Evolutionary conservation across 2,888 invertebrate species (phyloP), one percentile per base, ranked within the genome.

Genomic region (Mongoloraphidia duomilia): DNA sequence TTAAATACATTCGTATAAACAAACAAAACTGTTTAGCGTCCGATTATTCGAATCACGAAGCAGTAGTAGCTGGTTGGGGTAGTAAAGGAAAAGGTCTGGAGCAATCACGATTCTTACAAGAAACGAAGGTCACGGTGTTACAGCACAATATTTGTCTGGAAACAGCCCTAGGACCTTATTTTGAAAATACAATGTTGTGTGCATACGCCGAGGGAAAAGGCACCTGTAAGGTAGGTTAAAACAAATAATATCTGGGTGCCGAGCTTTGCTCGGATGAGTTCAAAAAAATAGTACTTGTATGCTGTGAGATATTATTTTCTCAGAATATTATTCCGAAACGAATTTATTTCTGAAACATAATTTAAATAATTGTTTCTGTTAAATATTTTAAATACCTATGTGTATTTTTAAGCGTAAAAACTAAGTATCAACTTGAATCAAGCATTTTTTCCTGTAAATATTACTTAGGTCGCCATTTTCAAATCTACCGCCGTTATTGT

Each of bases 61-160:
- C 69, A 0, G 69, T 68, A 4, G 72, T 77, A 50, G 70, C 73
- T 1, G 77, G 77, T 3, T 77, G 77, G 77, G 77, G 77, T 3
- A 67, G 71, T 5, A 58, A 70, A 3, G 66, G 67, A 1, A 46
- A 49, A 12, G 9, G 45, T 2, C 12, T 12, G 52, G 62, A 68
- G 1, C 63, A 72, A 1, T 73, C 76, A 1, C 69, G 66, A 49
- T 68, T 66, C 9, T 63, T 76, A 2, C 57, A 72, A 48, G 69
- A 71, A 56, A 74, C 75, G 0, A 62, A 61, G 3, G 60, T 77
- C 8, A 65, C 66, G 44, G 68, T 77, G 8, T 65, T 75, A 41
- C 57, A 67, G 0, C 68, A 68, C 43, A 57, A 63, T 3, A 64
- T 65, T 10, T 77, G 76, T 54, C 58, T 59, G 34, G 60, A 61